A percentile compares a stretch with the other conserved stretches of the same genome.
Evolutionary conservation across 64 coral and sea anemone genomes (phyloP).

Genomic region (Hydrozoanthus tunicans): DNA sequence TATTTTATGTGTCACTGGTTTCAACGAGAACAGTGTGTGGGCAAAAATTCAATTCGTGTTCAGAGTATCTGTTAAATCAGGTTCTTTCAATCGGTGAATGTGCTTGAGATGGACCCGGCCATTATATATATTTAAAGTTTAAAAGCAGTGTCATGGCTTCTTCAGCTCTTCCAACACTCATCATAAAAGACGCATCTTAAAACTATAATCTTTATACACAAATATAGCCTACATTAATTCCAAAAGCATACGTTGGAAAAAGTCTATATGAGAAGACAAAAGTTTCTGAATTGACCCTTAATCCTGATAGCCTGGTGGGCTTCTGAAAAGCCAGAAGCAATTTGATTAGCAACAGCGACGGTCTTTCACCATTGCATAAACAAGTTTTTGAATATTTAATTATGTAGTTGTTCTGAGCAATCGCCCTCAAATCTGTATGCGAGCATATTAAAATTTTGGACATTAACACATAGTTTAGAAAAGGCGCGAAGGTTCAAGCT

Average conservation of each 20-base stretch:
- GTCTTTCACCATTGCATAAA: neutral
- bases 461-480: neutral
- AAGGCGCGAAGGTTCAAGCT: neutral
- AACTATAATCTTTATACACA: neutral
- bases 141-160: neutral
- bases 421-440: neutral
- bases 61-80: too few relatives aligned
- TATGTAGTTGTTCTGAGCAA: neutral
- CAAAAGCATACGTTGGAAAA: neutral
- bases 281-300: neutral
- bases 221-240: neutral
- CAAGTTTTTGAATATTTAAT: slow-evolving; percentile 41
- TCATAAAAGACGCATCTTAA: neutral
- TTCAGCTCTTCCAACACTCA: neutral
- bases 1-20: neutral
- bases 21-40: too few relatives aligned
- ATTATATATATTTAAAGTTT: neutral
- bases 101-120: neutral
- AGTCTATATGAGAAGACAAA: too few relatives aligned
- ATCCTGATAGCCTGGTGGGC: neutral
- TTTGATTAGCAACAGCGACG: neutral
- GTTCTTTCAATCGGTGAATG: neutral
- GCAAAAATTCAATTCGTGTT: neutral
- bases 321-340: neutral
- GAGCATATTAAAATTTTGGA: neutral